A percentile compares a stretch with the other conserved stretches of the same genome.
Evolutionary conservation across 2,797 vertebrate genomes (phyloP).

Genomic region (Halcyon leucocephala): DNA sequence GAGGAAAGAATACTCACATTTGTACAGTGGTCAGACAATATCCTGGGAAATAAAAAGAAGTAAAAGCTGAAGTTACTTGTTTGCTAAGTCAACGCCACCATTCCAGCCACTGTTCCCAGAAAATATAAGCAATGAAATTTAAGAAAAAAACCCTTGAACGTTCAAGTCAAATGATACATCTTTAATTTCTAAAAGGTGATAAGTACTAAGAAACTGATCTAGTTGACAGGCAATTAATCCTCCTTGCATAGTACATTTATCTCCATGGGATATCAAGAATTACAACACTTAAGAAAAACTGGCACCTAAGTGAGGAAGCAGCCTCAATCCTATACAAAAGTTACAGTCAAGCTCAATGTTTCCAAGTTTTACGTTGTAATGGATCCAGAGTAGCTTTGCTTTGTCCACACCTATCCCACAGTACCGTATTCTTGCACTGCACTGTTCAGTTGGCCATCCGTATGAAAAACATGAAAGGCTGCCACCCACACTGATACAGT

Average conservation of each 20-base stretch:
- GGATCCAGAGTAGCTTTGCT: background rate
- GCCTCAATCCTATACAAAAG: conserved; percentile 21
- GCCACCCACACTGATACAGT: background rate
- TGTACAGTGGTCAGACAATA: background rate
- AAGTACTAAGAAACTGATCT: conserved; percentile 62
- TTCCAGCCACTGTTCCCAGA: background rate
- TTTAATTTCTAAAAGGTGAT: conserved; percentile 62
- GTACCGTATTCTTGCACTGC: background rate
- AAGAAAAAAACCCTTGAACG: background rate
- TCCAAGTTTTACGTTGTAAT: background rate
- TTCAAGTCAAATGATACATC: conserved; percentile 39
- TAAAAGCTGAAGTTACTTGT: conserved; percentile 25
- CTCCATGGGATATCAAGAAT: conserved; percentile 41
- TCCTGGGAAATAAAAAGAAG: background rate
- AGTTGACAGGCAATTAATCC: conserved; percentile 54
- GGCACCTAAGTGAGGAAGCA: conserved; percentile 37
- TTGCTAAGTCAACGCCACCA: background rate
- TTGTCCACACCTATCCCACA: background rate
- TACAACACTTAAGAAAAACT: conserved; percentile 47
- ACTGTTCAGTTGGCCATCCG: background rate
- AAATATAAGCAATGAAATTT: conserved; percentile 15
- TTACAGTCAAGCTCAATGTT: background rate
- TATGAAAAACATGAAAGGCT: conserved; percentile 7
- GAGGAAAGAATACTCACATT: conserved; percentile 14
- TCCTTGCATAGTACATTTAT: conserved; percentile 69